Evolutionary conservation across 2,888 invertebrate species (phyloP), one percentile per base, ranked within the genome.

Genomic region (Scrobipalpa costella): DNA sequence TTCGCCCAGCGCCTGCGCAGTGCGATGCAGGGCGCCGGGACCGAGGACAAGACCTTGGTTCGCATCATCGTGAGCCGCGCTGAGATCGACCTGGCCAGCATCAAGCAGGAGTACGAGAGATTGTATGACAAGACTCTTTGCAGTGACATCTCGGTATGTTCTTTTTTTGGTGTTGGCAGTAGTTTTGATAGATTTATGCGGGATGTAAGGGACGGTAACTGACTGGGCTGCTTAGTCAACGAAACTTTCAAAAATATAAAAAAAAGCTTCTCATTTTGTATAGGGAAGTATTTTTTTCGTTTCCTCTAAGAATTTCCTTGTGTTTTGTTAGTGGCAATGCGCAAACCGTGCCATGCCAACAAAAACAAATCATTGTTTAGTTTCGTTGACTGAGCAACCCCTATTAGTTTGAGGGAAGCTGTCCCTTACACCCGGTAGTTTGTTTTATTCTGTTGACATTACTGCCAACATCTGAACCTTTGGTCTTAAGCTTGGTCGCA

Each of bases 61-160:
- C 89, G 96, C 65, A 93, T 96, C 68, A 85, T 96, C 61, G 93
- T 94, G 27, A 92, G 93, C 66, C 92, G 95, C 65, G 92, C 94
- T 1, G 94, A 95, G 92, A 86, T 95, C 11, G 96, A 96, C 84
- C 91, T 96, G 74, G 94, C 89, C 27, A 88, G 88, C 68, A 94
- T 96, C 75, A 95, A 95, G 85, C 82, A 86, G 49, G 95, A 95
- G 79, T 96, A 94, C 83, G 94, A 95, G 81, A 85, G 93, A 47
- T 85, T 94, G 67, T 95, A 93, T 76, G 94, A 94, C 76, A 94
- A 94, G 74, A 94, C 95, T 3, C 87, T 95, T 65, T 92, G 92
- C 73, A 94, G 94, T 73, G 94, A 93, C 61, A 78, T 95, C 19
- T 86, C 88, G 92, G 94, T 94, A 88, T 72, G 83, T 61, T 74